Percentiles rank a stretch among this genome's conserved stretches.
These are phyloP conservation scores for Tachysurus vachellii DNA, from an alignment of 2,113 vertebrate species.

Conservation along the genomic window DNA sequence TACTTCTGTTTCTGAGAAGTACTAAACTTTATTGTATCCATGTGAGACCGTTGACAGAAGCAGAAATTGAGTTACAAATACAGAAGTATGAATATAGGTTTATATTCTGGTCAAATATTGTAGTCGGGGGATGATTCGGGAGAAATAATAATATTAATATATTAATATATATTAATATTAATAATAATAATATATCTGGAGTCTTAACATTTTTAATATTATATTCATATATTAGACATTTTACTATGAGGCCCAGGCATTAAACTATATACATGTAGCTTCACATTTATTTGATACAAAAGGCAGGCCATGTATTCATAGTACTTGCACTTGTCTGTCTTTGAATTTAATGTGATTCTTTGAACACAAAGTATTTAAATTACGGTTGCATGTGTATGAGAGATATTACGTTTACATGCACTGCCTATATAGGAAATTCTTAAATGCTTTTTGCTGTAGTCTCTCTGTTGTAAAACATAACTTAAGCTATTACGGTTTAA, in stretches of 20 bases:
- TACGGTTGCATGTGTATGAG: slow-evolving; percentile 1
- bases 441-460: slow-evolving; percentile 27
- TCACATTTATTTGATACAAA: neutral
- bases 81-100: neutral
- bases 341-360: neutral
- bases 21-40: neutral
- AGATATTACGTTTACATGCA: neutral
- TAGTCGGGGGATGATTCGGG: neutral
- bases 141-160: too few relatives aligned
- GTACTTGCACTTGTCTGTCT: neutral
- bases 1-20: neutral
- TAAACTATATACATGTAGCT: neutral
- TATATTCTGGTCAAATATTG: neutral
- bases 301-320: neutral
- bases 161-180: too few relatives aligned
- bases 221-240: neutral
- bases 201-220: neutral
- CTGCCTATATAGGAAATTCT: neutral
- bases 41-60: neutral
- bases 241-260: neutral
- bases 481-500: slow-evolving; percentile 57
- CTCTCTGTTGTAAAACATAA: slow-evolving; percentile 54
- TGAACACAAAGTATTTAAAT: neutral
- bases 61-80: neutral
- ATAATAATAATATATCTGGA: too few relatives aligned